Percentiles rank a stretch among this genome's conserved stretches.
These are phyloP conservation scores for Thelaira solivaga DNA, from an alignment of 2,888 invertebrate species.

Conservation along the genomic window DNA sequence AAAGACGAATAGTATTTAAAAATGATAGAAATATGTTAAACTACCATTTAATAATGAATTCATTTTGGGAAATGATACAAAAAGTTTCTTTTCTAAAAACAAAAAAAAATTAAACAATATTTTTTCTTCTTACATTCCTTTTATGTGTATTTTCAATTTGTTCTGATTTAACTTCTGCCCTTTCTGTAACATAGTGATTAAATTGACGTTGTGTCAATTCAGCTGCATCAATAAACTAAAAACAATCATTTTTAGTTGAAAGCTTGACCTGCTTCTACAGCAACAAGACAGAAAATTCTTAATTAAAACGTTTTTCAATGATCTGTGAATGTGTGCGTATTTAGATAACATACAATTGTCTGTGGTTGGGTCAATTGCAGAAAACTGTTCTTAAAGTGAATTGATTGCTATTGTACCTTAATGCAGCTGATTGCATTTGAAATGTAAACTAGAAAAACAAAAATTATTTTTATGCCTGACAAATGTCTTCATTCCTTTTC, in stretches of 20 bases:
- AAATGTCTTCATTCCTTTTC: too few relatives aligned
- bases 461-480: too few relatives aligned
- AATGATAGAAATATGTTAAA: not conserved
- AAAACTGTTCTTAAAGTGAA: not conserved
- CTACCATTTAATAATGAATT: conserved; percentile 42
- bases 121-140: not conserved
- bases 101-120: too few relatives aligned
- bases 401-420: not conserved
- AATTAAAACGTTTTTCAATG: conserved; percentile 23
- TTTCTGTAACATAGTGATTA: not conserved
- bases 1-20: too few relatives aligned
- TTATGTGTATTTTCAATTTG: too few relatives aligned
- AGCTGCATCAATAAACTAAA: conserved; percentile 12
- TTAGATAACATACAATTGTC: too few relatives aligned
- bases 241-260: not conserved
- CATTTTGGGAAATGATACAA: conserved; percentile 13
- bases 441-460: not conserved
- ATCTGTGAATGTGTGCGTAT: not conserved
- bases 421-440: not conserved
- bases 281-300: not conserved
- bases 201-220: conserved; percentile 1
- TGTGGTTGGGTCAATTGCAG: not conserved
- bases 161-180: not conserved
- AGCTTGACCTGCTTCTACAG: conserved; percentile 17
- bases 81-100: not conserved